phyloP scores from a whole-genome alignment of 2,797 vertebrate species.

The Enteromius paludinosus region DNA sequence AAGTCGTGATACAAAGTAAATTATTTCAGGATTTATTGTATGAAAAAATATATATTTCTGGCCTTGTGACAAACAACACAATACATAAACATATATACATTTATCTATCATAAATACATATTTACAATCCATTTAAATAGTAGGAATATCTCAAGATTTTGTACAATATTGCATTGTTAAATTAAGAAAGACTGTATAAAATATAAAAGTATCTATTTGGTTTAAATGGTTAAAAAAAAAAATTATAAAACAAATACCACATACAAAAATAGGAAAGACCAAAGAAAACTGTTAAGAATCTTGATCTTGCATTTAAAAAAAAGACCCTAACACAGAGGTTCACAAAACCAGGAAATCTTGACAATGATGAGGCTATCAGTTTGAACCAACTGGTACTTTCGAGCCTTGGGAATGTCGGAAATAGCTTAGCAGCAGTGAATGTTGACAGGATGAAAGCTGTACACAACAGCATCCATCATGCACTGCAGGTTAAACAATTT shows the following conservation, averaged over 20 bases:
- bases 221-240: conserved; percentile 61
- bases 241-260: conserved; percentile 42
- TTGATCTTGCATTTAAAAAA: not conserved
- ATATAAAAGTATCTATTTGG: conserved; percentile 73
- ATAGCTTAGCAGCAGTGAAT: conserved; percentile 47
- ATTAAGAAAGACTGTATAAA: conserved; percentile 70
- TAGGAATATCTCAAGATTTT: conserved; percentile 69
- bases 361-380: conserved; percentile 37
- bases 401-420: conserved; percentile 57
- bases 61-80: conserved; percentile 69
- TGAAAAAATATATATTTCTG: conserved; percentile 79
- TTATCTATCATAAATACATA: conserved; percentile 84
- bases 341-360: conserved; percentile 46
- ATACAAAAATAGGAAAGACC: conserved; percentile 21
- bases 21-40: conserved; percentile 78
- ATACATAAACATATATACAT: conserved; percentile 80
- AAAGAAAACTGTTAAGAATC: conserved; percentile 36
- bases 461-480: conserved; percentile 50
- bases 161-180: conserved; percentile 82
- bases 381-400: conserved; percentile 39
- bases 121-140: conserved; percentile 82
- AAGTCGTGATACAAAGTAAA: conserved; percentile 18
- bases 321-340: conserved; percentile 30
- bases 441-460: conserved; percentile 38
- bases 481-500: conserved; percentile 44